Evolutionary conservation across 2,113 vertebrate species (phyloP).

Genomic region (Etheostoma cragini): DNA sequence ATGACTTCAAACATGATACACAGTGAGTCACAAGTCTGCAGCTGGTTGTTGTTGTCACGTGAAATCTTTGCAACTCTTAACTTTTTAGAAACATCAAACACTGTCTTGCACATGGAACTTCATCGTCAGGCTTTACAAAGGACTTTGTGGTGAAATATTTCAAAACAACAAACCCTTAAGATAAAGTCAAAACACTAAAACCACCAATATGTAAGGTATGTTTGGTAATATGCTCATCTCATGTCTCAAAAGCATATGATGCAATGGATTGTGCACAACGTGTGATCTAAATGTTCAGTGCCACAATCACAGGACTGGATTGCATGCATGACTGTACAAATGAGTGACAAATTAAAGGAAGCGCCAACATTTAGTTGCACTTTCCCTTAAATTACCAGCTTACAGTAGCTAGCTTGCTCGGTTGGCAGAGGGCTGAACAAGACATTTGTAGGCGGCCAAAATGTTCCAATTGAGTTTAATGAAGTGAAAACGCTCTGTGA

Average conservation of each 20-base stretch:
- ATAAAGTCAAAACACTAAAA: neutral
- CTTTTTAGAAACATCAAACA: neutral
- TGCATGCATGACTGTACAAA: neutral
- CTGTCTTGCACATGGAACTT: neutral
- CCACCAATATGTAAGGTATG: neutral
- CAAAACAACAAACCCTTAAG: neutral
- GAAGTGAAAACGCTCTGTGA: too few species aligned
- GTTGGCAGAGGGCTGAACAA: too few species aligned
- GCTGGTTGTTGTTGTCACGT: neutral
- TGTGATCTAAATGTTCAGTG: neutral
- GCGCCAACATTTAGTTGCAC: neutral
- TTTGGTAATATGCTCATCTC: slow-evolving; percentile 6
- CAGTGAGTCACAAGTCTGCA: slow-evolving; percentile 27
- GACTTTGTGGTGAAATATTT: neutral
- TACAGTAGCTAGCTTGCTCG: too few species aligned
- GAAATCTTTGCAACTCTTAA: neutral
- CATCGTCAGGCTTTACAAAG: neutral
- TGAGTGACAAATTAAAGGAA: too few species aligned
- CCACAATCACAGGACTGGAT: neutral
- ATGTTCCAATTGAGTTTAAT: too few species aligned
- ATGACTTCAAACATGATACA: slow-evolving; percentile 5
- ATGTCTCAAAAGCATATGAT: slow-evolving; percentile 18
- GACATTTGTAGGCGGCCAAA: too few species aligned
- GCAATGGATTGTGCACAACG: neutral
- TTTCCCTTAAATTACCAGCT: too few species aligned